Base-by-base conservation (phyloP, 2,797 vertebrate species). In the Sebastes diaconus region DNA sequence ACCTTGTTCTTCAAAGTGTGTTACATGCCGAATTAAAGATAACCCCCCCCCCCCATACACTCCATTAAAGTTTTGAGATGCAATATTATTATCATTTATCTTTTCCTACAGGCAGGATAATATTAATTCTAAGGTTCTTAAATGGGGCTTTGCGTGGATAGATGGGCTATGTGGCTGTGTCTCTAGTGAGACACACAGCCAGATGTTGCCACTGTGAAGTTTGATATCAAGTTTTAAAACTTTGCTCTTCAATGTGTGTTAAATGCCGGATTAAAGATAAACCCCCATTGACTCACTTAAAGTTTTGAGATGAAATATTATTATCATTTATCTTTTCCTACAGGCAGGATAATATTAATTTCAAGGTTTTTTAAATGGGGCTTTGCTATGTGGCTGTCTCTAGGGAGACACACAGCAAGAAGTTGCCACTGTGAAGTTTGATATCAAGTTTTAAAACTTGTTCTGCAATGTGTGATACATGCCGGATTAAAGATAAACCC, bases 11-110 rank as follows among this genome's bases (percentile, higher is more conserved):
- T 8, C 13, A 25, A 3, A 2, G 22, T 73, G 7, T 36, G 58
- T 5, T 29, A 8, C 20, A 36, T 54, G 58, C 10, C 11, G 46
- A 58, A 24, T 50, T 3, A 30, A 64, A 50, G 29, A 59, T 9
- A 22, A 52, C 3, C 8, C 4, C 4, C 27, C 32, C 2, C 5
- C 30, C 29, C 29, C 29, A 11, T 54, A 0, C 4, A 36, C 34
- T 36, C 34, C 0, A 0, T 14, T 22, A 2, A 22, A 1, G 14
- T 11, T 24, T 29, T 50, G 22, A 36, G 5, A 46, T 3, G 1
- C 4, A 42, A 1, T 4, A 24, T 11, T 54, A 7, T 8, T 42
- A 5, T 2, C 0, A 50, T 12, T 0, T 0, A 3, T 39, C 1
- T 32, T 11, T 74, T n/a, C 4, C 1, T 5, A 63, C 9, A 11